These are phyloP conservation scores for Apaloderma vittatum DNA, from an alignment of 2,113 vertebrate genomes.

Conservation along the genomic window DNA sequence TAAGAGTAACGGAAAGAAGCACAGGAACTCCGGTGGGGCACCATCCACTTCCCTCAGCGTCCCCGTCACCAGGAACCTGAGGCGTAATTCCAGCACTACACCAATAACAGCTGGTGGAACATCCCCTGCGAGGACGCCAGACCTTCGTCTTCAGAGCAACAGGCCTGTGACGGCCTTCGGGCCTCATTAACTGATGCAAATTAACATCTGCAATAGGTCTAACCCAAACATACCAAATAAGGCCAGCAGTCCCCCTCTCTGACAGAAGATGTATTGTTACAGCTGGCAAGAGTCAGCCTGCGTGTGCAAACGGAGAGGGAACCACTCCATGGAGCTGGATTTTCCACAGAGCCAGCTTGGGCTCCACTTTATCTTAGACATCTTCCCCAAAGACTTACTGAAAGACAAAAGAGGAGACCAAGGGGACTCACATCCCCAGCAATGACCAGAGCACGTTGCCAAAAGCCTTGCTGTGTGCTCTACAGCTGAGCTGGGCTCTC, in stretches of 20 bases:
- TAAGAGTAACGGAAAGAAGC: not conserved
- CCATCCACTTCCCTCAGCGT: not conserved
- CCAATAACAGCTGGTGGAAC: not conserved
- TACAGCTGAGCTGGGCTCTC: not conserved
- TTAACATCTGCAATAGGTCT: not conserved
- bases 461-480: not conserved
- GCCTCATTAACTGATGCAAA: not conserved
- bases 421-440: not conserved
- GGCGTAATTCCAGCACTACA: not conserved
- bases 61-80: not conserved
- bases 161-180: not conserved
- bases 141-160: not conserved
- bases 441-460: not conserved
- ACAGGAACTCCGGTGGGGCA: not conserved
- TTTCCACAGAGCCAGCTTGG: not conserved
- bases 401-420: not conserved
- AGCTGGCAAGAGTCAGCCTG: not conserved
- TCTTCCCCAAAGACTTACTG: not conserved
- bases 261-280: not conserved
- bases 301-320: not conserved
- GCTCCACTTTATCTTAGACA: not conserved
- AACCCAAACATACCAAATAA: not conserved
- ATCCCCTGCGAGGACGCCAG: not conserved
- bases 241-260: not conserved
- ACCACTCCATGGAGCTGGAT: not conserved